Percentiles rank a stretch among this genome's conserved stretches.
Conservation (phyloP, 2,113 vertebrate species). For the Mastomys natalensis region DNA sequence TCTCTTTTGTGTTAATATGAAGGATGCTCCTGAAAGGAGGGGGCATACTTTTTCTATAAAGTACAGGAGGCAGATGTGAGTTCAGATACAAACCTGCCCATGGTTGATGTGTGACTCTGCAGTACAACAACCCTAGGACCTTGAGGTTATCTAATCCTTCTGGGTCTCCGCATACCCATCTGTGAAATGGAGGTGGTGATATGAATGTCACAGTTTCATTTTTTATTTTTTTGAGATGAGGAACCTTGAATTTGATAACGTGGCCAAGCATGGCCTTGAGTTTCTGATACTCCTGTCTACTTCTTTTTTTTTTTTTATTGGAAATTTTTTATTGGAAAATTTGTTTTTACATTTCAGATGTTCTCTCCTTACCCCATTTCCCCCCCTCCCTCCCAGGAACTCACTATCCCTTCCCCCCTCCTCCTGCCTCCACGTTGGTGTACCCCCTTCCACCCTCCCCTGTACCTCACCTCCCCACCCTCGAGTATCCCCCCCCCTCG, state of each 20-base stretch:
- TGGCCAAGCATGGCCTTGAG: neutral
- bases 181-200: neutral
- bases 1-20: neutral
- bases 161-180: neutral
- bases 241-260: neutral
- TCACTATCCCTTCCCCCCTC: no score
- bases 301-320: no score
- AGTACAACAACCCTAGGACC: neutral
- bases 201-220: neutral
- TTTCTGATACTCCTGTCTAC: neutral
- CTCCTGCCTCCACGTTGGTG: no score
- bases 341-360: no score
- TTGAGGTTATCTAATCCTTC: neutral
- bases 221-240: neutral
- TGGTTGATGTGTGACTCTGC: neutral
- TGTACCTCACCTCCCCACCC: no score
- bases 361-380: no score
- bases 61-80: neutral
- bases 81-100: neutral
- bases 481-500: no score
- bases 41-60: neutral
- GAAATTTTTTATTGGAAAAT: no score
- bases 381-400: no score
- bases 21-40: neutral
- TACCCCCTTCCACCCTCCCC: no score